phyloP scores from a whole-genome alignment of 1,140 invertebrate genomes.

The Diachasmimorpha longicaudata region DNA sequence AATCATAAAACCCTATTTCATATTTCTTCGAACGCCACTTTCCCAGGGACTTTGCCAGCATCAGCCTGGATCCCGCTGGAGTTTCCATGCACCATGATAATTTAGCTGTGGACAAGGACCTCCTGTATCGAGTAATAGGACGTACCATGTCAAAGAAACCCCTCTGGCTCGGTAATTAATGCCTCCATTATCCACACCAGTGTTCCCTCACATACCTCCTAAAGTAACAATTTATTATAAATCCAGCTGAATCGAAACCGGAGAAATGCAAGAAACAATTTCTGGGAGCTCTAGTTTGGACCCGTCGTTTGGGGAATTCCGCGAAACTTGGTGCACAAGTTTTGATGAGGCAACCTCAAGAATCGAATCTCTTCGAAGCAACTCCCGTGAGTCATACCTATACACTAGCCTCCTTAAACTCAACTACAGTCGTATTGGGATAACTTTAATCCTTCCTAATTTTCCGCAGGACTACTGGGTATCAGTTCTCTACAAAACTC shows the following conservation, averaged over 20 bases:
- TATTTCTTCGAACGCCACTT: background rate
- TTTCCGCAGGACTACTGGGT: slow-evolving; percentile 61
- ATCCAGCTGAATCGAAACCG: slow-evolving; percentile 52
- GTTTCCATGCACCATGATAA: slow-evolving; percentile 43
- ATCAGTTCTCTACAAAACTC: slow-evolving; percentile 60
- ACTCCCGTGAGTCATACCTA: slow-evolving; percentile 53
- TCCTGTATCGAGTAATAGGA: slow-evolving; percentile 43
- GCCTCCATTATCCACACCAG: background rate
- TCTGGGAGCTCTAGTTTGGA: slow-evolving; percentile 56
- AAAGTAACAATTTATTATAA: background rate
- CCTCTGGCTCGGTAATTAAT: slow-evolving; percentile 55
- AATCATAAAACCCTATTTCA: background rate
- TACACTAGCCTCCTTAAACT: too few relatives aligned
- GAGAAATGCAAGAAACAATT: slow-evolving; percentile 49
- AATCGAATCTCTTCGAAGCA: slow-evolving; percentile 44
- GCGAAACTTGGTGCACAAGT: slow-evolving; percentile 59
- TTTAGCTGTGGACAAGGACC: slow-evolving; percentile 43
- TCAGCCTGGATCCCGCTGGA: slow-evolving; percentile 33
- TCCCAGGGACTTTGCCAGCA: slow-evolving; percentile 40
- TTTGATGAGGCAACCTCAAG: slow-evolving; percentile 56
- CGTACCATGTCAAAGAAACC: slow-evolving; percentile 42
- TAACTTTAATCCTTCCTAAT: background rate
- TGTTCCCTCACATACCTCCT: background rate
- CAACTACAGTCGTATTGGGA: background rate
- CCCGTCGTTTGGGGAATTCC: slow-evolving; percentile 55